These are phyloP conservation scores for Helarctos malayanus DNA, from an alignment of 2,797 vertebrate species.

Conservation along the genomic window DNA sequence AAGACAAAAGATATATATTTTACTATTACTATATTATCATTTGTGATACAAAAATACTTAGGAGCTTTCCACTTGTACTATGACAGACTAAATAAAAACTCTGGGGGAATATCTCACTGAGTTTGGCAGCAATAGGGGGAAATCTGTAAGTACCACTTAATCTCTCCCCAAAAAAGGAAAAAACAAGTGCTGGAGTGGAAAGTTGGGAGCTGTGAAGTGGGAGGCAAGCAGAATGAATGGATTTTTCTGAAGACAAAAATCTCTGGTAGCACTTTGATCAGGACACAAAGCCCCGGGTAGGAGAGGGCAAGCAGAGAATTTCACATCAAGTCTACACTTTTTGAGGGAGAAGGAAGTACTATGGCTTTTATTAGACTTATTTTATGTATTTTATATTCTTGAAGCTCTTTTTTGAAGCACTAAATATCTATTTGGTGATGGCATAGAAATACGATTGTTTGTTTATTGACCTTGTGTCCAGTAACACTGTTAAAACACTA, in stretches of 20 bases:
- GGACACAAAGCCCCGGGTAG: neutral
- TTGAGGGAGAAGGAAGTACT: neutral
- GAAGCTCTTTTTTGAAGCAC: neutral
- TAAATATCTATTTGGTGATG: neutral
- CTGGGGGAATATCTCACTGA: neutral
- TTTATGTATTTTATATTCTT: neutral
- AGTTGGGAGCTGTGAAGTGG: neutral
- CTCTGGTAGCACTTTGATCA: neutral
- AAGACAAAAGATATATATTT: neutral
- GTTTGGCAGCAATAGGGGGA: neutral
- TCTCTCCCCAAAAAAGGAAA: neutral
- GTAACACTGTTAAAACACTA: neutral
- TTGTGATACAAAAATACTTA: neutral
- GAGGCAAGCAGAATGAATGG: neutral
- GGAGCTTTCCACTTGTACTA: neutral
- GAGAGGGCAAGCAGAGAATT: neutral
- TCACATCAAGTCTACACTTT: neutral
- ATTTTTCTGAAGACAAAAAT: neutral
- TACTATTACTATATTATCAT: neutral
- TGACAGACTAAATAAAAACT: neutral
- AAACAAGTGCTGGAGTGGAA: neutral
- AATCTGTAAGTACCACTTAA: constrained; percentile 18
- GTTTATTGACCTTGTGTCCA: neutral
- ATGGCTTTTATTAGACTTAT: neutral
- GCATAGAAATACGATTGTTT: neutral